Evolutionary conservation across 2,113 vertebrate species (phyloP).

Genomic region (Tragelaphus imberbis): DNA sequence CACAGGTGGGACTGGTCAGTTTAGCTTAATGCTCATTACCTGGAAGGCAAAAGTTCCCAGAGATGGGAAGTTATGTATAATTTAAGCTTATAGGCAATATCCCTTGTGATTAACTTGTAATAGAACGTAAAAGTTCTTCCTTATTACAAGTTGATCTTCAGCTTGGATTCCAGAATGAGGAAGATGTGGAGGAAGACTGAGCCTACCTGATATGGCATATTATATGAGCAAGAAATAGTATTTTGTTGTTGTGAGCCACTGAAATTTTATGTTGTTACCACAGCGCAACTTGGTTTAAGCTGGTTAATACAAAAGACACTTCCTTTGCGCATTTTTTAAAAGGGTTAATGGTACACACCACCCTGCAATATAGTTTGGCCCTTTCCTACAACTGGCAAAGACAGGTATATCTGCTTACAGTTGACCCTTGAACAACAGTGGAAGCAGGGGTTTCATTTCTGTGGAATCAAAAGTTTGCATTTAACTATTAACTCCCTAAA

Average conservation of each 20-base stretch:
- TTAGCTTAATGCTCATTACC: background rate
- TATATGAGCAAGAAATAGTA: background rate
- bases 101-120: background rate
- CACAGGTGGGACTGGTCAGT: background rate
- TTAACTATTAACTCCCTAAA: background rate
- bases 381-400: background rate
- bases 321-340: background rate
- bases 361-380: background rate
- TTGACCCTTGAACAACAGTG: background rate
- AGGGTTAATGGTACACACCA: background rate
- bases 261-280: background rate
- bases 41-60: background rate
- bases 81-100: background rate
- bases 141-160: background rate
- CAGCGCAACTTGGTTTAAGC: background rate
- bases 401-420: background rate
- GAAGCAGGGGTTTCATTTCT: background rate
- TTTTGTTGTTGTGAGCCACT: background rate
- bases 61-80: background rate
- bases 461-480: background rate
- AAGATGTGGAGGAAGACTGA: background rate
- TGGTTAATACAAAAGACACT: background rate
- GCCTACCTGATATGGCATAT: background rate
- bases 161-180: background rate
- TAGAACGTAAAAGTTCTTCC: background rate